Conservation (phyloP, 1,140 invertebrate species). For the Hylaeus volcanicus region DNA sequence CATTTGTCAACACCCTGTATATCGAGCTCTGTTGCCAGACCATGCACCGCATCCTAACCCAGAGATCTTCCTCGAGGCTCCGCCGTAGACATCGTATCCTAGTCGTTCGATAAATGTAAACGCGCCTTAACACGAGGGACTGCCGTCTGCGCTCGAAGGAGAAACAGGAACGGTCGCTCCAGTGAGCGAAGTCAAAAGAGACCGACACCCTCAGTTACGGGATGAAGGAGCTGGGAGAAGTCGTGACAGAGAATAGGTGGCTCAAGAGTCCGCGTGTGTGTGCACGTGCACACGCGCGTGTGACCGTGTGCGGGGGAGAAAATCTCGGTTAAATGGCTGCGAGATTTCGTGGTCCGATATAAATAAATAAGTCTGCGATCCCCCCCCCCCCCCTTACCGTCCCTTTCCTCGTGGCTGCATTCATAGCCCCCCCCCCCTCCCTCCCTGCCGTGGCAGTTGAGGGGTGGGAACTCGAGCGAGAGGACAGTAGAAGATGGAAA, state of each 20-base stretch:
- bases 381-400: not conserved
- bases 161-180: not conserved
- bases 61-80: too few species aligned
- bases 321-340: constrained; percentile 51
- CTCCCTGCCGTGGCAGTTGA: too few species aligned
- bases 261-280: not conserved
- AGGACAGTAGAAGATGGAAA: not conserved
- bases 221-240: not conserved
- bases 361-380: constrained; percentile 57
- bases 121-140: not conserved
- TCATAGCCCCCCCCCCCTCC: constrained; percentile 9
- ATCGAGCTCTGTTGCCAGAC: too few species aligned
- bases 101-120: too few species aligned
- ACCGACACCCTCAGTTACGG: not conserved
- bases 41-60: too few species aligned
- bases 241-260: constrained; percentile 12
- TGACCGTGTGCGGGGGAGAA: constrained; percentile 5
- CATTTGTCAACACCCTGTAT: too few species aligned
- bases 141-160: not conserved
- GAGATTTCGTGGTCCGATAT: constrained; percentile 58
- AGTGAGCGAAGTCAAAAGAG: not conserved
- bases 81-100: too few species aligned
- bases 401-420: constrained; percentile 14
- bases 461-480: not conserved
- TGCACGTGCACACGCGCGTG: too few species aligned